These are phyloP conservation scores for Rhea americana DNA, from an alignment of 2,113 vertebrate species.

Conservation along the genomic window DNA sequence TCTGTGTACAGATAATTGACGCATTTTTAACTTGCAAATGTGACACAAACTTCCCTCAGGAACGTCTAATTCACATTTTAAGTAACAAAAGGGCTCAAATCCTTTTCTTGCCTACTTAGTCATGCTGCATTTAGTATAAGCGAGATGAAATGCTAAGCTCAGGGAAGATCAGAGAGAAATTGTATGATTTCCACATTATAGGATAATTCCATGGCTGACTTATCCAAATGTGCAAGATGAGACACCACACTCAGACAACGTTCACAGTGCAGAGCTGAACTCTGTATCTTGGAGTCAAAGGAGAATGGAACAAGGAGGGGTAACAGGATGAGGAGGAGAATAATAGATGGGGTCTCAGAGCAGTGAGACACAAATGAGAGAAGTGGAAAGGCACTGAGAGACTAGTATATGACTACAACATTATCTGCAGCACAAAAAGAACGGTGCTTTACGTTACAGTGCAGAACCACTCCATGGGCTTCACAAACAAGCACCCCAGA, in stretches of 20 bases:
- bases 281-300: neutral
- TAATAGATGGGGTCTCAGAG: neutral
- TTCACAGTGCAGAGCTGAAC: neutral
- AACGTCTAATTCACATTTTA: constrained; percentile 70
- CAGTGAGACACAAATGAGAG: fast-evolving
- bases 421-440: neutral
- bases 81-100: constrained; percentile 71
- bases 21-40: constrained; percentile 60
- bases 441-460: too few relatives aligned
- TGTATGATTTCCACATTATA: constrained; percentile 68
- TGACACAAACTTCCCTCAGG: constrained; percentile 66
- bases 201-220: constrained; percentile 72
- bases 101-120: constrained; percentile 73
- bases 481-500: neutral
- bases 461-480: neutral
- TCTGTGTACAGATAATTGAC: constrained; percentile 27
- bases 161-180: constrained; percentile 72
- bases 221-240: constrained; percentile 31
- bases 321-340: neutral
- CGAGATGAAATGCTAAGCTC: constrained; percentile 69
- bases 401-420: neutral
- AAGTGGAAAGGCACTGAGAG: neutral
- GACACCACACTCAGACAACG: neutral
- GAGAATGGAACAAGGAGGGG: neutral
- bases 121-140: constrained; percentile 70